Evolutionary conservation across 2,888 invertebrate genomes (phyloP).

Genomic region (Yponomeuta evonymella): DNA sequence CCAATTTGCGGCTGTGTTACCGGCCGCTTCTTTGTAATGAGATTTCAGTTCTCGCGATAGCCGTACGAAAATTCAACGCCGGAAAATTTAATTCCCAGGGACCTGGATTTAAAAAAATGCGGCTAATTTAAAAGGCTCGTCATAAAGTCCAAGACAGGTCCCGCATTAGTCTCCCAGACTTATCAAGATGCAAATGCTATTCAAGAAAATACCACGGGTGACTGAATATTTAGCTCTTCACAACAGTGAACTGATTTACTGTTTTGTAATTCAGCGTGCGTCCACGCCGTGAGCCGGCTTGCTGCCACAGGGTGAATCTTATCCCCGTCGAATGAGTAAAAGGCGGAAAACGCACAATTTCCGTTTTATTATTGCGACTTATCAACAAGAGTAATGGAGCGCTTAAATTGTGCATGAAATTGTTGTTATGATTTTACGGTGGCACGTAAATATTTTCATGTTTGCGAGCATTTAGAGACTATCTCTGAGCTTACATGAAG

Average conservation of each 20-base stretch:
- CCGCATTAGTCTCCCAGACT: conserved; percentile 22
- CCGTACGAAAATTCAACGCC: conserved; percentile 16
- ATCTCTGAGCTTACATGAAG: background rate
- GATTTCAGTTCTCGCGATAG: conserved; percentile 22
- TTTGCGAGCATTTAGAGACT: background rate
- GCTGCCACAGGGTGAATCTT: conserved; percentile 36
- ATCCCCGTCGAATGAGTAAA: conserved; percentile 43
- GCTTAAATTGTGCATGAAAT: conserved; percentile 37
- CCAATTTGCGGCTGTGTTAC: conserved; percentile 25
- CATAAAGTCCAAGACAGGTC: background rate
- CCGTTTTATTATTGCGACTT: conserved; percentile 38
- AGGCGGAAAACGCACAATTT: conserved; percentile 41
- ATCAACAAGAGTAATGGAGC: conserved; percentile 37
- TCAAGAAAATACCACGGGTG: conserved; percentile 43
- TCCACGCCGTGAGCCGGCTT: conserved; percentile 50
- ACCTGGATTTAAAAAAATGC: background rate
- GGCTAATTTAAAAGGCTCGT: background rate
- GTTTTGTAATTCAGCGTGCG: conserved; percentile 62
- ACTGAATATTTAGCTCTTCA: conserved; percentile 55
- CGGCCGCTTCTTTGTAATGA: conserved; percentile 24
- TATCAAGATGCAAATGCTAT: conserved; percentile 47
- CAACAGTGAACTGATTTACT: conserved; percentile 63
- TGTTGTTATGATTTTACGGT: conserved; percentile 29
- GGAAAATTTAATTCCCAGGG: conserved; percentile 17
- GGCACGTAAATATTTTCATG: conserved; percentile 19